Evolutionary conservation across 1,140 invertebrate species (phyloP).

Genomic region (Orius insidiosus): DNA sequence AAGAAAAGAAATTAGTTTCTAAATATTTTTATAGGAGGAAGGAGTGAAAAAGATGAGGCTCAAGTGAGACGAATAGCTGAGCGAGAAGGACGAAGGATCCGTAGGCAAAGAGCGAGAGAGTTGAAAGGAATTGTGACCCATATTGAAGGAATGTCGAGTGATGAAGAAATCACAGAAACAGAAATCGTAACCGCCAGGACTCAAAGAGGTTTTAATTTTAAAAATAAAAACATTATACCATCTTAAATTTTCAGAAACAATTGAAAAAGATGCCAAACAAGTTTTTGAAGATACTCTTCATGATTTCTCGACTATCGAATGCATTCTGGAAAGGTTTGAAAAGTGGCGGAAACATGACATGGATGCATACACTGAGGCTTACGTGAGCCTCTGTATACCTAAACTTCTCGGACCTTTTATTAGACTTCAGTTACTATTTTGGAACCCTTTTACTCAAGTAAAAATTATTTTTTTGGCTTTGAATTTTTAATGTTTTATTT

Average conservation of each 20-base stretch:
- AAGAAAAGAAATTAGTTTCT: neutral
- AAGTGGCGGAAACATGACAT: conserved; percentile 61
- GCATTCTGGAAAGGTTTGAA: conserved; percentile 59
- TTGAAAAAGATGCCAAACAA: conserved; percentile 39
- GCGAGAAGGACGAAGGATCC: conserved; percentile 61
- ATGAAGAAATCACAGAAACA: conserved; percentile 82
- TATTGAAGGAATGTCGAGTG: conserved; percentile 89
- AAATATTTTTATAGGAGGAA: conserved; percentile 9
- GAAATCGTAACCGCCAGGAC: conserved; percentile 44
- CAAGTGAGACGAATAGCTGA: conserved; percentile 66
- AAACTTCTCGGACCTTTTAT: conserved; percentile 70
- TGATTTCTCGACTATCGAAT: conserved; percentile 66
- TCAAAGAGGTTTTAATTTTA: conserved; percentile 18
- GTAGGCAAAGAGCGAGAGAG: conserved; percentile 54
- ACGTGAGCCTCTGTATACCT: conserved; percentile 80
- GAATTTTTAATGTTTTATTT: conserved; percentile 15
- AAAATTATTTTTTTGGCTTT: conserved; percentile 3
- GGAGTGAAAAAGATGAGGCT: conserved; percentile 37
- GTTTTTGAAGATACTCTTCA: conserved; percentile 79
- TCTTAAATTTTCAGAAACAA: conserved; percentile 39
- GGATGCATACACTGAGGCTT: conserved; percentile 74
- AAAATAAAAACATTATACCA: conserved; percentile 6
- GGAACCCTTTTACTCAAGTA: conserved; percentile 35
- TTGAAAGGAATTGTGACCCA: conserved; percentile 39
- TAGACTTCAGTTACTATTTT: conserved; percentile 49